A percentile compares a stretch with the other conserved stretches of the same genome.
Conservation (phyloP, 2,888 invertebrate species). For the Drosophila kanekoi region DNA sequence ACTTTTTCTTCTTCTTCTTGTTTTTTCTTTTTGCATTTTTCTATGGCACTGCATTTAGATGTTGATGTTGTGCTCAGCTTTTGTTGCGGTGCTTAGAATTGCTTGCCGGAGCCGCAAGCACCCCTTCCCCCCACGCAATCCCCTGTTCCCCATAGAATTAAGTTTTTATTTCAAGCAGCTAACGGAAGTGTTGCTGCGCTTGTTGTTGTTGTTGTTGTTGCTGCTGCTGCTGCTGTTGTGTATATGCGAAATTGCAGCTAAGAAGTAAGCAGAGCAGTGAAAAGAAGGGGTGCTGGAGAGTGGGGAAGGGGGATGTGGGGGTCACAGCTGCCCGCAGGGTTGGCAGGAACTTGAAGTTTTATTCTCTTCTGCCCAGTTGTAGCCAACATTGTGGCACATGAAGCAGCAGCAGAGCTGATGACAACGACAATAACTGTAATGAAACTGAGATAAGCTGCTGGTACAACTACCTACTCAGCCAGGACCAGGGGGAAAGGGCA, state of each 20-base stretch:
- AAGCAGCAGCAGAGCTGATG: conserved; percentile 65
- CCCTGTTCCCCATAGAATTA: conserved; percentile 53
- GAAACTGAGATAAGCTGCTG: conserved; percentile 76
- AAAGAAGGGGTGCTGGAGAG: neutral
- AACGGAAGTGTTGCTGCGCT: conserved; percentile 70
- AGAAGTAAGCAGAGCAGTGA: conserved; percentile 57
- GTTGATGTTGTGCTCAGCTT: conserved; percentile 71
- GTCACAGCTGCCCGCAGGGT: conserved; percentile 42
- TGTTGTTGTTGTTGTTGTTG: conserved; percentile 35
- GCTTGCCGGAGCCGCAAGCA: conserved; percentile 30
- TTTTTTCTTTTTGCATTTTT: conserved; percentile 56
- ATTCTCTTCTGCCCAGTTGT: conserved; percentile 48
- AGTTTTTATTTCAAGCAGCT: conserved; percentile 79
- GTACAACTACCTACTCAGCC: conserved; percentile 13
- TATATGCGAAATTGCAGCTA: conserved; percentile 56
- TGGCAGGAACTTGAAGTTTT: conserved; percentile 49
- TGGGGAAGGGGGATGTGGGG: conserved; percentile 1
- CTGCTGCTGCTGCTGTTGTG: conserved; percentile 30
- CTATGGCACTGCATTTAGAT: conserved; percentile 76
- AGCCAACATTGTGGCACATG: conserved; percentile 74
- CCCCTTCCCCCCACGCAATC: neutral
- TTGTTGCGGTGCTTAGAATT: conserved; percentile 78
- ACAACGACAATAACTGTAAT: conserved; percentile 80
- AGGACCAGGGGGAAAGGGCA: neutral
- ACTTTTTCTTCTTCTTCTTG: neutral